Evolutionary conservation across 2,888 invertebrate species (phyloP).

Genomic region (Saturnia pavonia): DNA sequence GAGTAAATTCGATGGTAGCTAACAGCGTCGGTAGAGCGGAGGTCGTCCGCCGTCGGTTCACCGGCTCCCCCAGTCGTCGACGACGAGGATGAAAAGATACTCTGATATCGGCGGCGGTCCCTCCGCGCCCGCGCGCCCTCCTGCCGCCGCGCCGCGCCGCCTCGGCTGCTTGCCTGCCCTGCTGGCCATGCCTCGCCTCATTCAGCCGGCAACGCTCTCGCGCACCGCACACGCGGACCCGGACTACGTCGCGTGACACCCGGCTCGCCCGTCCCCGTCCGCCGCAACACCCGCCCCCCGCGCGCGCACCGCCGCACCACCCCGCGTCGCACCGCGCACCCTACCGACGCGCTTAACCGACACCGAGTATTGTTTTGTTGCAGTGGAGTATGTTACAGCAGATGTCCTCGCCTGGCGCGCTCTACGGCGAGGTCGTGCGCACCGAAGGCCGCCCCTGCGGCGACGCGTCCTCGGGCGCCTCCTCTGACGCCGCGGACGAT

Average conservation of each 20-base stretch:
- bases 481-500: slow-evolving; percentile 72
- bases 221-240: slow-evolving; percentile 71
- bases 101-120: slow-evolving; percentile 61
- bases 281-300: slow-evolving; percentile 33
- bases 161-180: slow-evolving; percentile 45
- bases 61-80: slow-evolving; percentile 50
- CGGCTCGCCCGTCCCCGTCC: slow-evolving; percentile 32
- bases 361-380: slow-evolving; percentile 77
- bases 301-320: slow-evolving; percentile 43
- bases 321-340: slow-evolving; percentile 46
- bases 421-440: slow-evolving; percentile 78
- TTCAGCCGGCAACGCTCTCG: slow-evolving; percentile 76
- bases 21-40: slow-evolving; percentile 54
- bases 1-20: slow-evolving; percentile 45
- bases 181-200: slow-evolving; percentile 59
- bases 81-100: slow-evolving; percentile 59
- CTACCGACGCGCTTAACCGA: slow-evolving; percentile 73
- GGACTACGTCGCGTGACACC: slow-evolving; percentile 43
- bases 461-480: slow-evolving; percentile 76
- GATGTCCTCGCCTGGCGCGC: slow-evolving; percentile 76
- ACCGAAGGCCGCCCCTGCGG: slow-evolving; percentile 69
- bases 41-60: slow-evolving; percentile 40
- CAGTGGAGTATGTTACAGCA: slow-evolving; percentile 80
- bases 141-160: slow-evolving; percentile 40
- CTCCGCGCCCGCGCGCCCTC: slow-evolving; percentile 70